Conservation (phyloP, 2,797 vertebrate genomes). For the Eurystomus glaucurus region DNA sequence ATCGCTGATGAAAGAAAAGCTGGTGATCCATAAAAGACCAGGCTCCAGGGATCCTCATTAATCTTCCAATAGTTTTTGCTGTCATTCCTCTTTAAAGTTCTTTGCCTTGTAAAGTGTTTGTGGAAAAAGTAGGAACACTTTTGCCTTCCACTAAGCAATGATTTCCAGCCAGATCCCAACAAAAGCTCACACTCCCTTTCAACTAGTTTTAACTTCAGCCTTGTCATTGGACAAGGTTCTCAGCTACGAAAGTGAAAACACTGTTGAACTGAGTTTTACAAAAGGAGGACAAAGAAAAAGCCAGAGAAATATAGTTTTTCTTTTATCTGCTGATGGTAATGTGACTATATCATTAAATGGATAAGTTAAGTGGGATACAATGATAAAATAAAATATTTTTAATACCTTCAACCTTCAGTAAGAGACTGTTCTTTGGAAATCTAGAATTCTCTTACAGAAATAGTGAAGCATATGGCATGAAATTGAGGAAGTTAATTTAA, state of each 20-base stretch:
- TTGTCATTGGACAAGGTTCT: slow-evolving; percentile 58
- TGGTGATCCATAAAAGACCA: slow-evolving; percentile 82
- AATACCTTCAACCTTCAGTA: neutral
- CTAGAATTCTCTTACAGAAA: slow-evolving; percentile 14
- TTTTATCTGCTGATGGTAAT: slow-evolving; percentile 51
- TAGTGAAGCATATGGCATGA: neutral
- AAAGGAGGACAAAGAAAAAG: slow-evolving; percentile 33
- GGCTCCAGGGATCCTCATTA: slow-evolving; percentile 84
- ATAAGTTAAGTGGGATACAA: neutral
- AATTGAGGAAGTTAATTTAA: slow-evolving; percentile 25
- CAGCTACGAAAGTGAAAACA: slow-evolving; percentile 59
- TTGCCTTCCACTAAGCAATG: slow-evolving; percentile 67
- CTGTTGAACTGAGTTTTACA: slow-evolving; percentile 69
- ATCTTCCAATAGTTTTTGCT: slow-evolving; percentile 85
- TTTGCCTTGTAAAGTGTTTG: slow-evolving; percentile 81
- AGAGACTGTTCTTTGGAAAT: neutral
- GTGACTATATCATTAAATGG: slow-evolving; percentile 21
- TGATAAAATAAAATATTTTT: neutral
- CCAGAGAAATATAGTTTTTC: slow-evolving; percentile 39
- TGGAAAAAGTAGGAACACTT: slow-evolving; percentile 65
- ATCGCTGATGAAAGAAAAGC: slow-evolving; percentile 80
- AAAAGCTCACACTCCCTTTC: slow-evolving; percentile 79
- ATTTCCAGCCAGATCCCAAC: slow-evolving; percentile 74
- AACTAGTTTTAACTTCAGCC: slow-evolving; percentile 69
- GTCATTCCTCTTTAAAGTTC: slow-evolving; percentile 78